phyloP scores from a whole-genome alignment of 2,113 vertebrate species.

The Chinchilla lanigera region DNA sequence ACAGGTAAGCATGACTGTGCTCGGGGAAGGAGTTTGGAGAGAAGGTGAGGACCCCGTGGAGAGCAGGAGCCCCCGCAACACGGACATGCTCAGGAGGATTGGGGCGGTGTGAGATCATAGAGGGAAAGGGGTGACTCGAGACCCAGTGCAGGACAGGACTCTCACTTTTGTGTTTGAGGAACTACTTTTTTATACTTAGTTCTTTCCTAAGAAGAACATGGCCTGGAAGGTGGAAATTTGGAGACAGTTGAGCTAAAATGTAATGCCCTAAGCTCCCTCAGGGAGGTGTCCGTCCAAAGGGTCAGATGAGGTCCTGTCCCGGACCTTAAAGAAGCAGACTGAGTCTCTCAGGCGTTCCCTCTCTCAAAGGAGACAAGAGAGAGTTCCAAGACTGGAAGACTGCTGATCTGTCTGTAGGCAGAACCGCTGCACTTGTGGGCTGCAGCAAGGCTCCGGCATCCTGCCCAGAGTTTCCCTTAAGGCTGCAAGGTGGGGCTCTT shows the following conservation, averaged over 20 bases:
- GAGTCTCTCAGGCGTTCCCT: neutral
- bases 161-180: neutral
- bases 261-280: neutral
- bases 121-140: neutral
- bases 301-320: neutral
- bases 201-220: neutral
- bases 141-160: neutral
- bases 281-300: neutral
- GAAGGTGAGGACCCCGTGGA: neutral
- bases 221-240: neutral
- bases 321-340: neutral
- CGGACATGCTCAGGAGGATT: neutral
- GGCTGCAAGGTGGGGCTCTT: neutral
- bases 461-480: neutral
- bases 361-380: neutral
- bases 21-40: neutral
- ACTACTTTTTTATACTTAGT: too few species aligned
- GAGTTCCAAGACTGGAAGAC: neutral
- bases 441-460: neutral
- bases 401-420: neutral
- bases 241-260: neutral
- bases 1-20: accelerated
- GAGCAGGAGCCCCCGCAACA: neutral
- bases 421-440: neutral
- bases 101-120: neutral